Evolutionary conservation across 1,140 invertebrate species (phyloP).

Genomic region (Pseudomyrmex gracilis): DNA sequence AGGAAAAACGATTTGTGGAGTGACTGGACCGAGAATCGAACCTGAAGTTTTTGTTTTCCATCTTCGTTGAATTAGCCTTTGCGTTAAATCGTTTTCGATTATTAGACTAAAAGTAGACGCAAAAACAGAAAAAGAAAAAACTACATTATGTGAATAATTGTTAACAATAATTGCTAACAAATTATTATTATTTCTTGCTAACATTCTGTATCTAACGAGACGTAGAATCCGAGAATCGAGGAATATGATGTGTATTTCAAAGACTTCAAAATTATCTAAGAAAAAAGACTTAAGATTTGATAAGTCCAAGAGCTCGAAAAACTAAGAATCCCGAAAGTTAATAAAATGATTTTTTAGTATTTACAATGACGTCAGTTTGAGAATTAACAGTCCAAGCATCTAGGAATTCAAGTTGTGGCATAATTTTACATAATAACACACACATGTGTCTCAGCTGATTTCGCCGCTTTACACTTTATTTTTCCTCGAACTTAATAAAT

Average conservation of each 20-base stretch:
- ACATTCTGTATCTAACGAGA: neutral
- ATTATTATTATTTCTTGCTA: neutral
- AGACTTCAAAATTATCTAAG: neutral
- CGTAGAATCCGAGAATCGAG: neutral
- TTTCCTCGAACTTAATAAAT: slow-evolving; percentile 25
- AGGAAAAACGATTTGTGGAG: too few relatives aligned
- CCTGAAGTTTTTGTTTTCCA: too few relatives aligned
- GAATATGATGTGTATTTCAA: slow-evolving; percentile 7
- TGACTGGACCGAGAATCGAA: too few relatives aligned
- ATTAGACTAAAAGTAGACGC: too few relatives aligned
- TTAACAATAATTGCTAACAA: slow-evolving; percentile 29
- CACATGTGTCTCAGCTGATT: slow-evolving; percentile 26
- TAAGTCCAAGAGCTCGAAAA: slow-evolving; percentile 3
- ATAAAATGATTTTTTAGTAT: slow-evolving; percentile 4
- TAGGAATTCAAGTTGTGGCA: slow-evolving; percentile 14
- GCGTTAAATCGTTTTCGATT: too few relatives aligned
- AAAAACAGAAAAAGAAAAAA: too few relatives aligned
- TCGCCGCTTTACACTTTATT: slow-evolving; percentile 17
- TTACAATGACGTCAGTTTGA: neutral
- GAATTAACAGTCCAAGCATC: slow-evolving; percentile 28
- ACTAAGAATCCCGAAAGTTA: neutral
- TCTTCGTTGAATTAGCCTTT: too few relatives aligned
- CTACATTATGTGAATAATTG: too few relatives aligned
- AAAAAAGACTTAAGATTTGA: slow-evolving; percentile 2
- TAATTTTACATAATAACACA: slow-evolving; percentile 36